These are phyloP conservation scores for Turnix velox DNA, from an alignment of 2,113 vertebrate species.

Conservation along the genomic window DNA sequence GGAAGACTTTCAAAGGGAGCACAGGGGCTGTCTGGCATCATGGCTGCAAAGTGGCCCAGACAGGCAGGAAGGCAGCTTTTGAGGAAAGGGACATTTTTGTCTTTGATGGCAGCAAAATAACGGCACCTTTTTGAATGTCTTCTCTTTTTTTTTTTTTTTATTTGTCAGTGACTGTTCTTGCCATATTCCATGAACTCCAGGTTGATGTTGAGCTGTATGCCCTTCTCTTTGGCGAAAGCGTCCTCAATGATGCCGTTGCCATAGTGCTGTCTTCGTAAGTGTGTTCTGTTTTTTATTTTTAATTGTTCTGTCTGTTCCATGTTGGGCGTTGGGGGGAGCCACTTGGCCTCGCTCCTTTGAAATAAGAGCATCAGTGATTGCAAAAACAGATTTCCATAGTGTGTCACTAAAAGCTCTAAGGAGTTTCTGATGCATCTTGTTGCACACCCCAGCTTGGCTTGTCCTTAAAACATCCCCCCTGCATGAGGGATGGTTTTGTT, in stretches of 20 bases:
- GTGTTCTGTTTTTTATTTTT: conserved; percentile 27
- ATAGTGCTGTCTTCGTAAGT: conserved; percentile 98
- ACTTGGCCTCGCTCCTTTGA: neutral
- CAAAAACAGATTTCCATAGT: neutral
- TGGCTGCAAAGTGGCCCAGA: neutral
- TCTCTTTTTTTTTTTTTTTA: conserved; percentile 58
- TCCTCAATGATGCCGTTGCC: conserved; percentile 96
- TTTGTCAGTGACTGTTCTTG: conserved; percentile 92
- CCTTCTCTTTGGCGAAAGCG: conserved; percentile 95
- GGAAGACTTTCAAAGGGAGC: neutral
- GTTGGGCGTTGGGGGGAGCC: neutral
- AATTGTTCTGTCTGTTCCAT: neutral
- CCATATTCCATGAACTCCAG: conserved; percentile 97
- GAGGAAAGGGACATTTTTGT: neutral
- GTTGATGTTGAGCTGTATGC: conserved; percentile 96
- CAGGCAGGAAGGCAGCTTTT: neutral
- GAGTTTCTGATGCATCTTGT: neutral
- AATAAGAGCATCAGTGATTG: neutral
- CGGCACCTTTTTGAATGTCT: conserved; percentile 6
- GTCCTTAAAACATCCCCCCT: neutral
- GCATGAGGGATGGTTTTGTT: neutral
- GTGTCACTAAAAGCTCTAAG: neutral
- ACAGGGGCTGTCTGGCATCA: neutral
- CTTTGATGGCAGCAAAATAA: neutral
- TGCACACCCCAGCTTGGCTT: neutral